These are phyloP conservation scores for Cochlearius cochlearius DNA, from an alignment of 2,113 vertebrate genomes.

Conservation along the genomic window DNA sequence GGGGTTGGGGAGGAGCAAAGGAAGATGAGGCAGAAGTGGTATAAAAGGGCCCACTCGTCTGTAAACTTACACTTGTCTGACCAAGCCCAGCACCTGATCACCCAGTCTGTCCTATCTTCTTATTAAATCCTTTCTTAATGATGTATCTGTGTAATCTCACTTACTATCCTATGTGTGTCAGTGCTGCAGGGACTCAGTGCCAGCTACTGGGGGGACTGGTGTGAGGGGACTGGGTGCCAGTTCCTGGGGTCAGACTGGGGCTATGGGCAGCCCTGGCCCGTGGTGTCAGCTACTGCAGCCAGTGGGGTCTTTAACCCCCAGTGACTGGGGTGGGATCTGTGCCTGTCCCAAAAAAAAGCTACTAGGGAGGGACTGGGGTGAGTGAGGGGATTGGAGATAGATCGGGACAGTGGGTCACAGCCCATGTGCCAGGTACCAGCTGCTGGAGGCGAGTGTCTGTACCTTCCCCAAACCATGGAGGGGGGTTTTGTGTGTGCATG, in stretches of 20 bases:
- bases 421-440: fast-evolving
- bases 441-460: no score
- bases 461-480: neutral
- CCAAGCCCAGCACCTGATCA: fast-evolving
- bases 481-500: fast-evolving
- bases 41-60: neutral
- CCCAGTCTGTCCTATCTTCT: neutral
- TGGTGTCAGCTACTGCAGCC: neutral
- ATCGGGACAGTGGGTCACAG: fast-evolving
- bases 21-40: neutral
- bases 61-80: neutral
- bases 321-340: fast-evolving
- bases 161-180: neutral
- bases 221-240: neutral
- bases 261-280: neutral
- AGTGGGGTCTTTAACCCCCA: neutral
- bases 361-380: fast-evolving
- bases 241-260: neutral
- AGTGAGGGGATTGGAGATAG: neutral
- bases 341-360: neutral
- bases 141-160: neutral
- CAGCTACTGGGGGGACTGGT: neutral
- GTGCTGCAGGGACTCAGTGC: neutral
- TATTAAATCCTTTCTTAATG: neutral
- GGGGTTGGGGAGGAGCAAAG: neutral